Evolutionary conservation across 2,113 vertebrate genomes (phyloP).

Genomic region (Aegithalos caudatus): DNA sequence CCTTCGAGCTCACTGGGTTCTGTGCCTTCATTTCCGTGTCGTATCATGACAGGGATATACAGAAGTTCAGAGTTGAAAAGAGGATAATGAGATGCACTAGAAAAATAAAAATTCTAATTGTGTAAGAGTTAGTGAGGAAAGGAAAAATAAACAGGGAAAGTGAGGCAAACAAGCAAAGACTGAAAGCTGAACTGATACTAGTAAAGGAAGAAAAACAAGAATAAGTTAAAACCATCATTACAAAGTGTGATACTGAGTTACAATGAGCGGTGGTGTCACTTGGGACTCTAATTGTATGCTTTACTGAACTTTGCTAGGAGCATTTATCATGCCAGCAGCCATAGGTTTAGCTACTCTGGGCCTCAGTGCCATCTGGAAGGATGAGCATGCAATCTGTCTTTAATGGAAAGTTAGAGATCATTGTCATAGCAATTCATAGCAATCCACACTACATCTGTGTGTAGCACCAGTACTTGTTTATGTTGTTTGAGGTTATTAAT

Average conservation of each 20-base stretch:
- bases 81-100: neutral
- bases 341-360: neutral
- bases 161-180: neutral
- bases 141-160: neutral
- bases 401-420: neutral
- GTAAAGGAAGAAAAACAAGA: neutral
- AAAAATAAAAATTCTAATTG: neutral
- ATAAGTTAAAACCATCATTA: neutral
- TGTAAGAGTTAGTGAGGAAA: neutral
- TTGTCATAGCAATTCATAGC: neutral
- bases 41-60: too few species aligned
- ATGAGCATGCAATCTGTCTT: neutral
- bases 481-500: neutral
- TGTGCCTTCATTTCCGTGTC: too few species aligned
- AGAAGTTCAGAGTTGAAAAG: neutral
- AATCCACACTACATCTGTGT: neutral
- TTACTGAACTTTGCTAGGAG: neutral
- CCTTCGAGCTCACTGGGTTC: too few species aligned
- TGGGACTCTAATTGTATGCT: neutral
- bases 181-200: neutral
- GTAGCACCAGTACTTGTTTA: neutral
- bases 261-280: neutral
- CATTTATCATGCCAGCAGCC: neutral
- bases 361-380: neutral
- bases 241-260: neutral